phyloP scores from a whole-genome alignment of 2,888 invertebrate genomes.

The Oasisia sp. region DNA sequence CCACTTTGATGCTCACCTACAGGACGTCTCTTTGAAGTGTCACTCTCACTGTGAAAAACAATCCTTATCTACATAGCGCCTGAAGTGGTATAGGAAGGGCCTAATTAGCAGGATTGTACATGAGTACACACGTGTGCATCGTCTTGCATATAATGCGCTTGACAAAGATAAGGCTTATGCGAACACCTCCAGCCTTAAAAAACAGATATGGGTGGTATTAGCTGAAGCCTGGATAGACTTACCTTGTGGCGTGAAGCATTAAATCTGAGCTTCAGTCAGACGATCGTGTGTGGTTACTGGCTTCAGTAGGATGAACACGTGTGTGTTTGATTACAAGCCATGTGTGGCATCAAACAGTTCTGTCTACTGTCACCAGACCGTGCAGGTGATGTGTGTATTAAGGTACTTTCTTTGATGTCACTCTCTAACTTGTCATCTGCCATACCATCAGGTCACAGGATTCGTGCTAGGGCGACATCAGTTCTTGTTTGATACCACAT shows the following conservation, averaged over 20 bases:
- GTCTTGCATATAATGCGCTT: background rate
- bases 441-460: background rate
- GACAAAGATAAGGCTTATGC: background rate
- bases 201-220: background rate
- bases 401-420: background rate
- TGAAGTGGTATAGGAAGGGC: constrained; percentile 12
- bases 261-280: background rate
- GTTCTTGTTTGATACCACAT: too few species aligned
- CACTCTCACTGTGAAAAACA: background rate
- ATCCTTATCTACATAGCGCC: background rate
- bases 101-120: background rate
- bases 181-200: background rate
- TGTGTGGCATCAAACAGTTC: background rate
- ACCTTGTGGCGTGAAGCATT: background rate
- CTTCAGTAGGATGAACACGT: background rate
- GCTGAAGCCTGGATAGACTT: background rate
- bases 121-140: background rate
- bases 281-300: background rate
- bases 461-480: background rate
- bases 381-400: background rate
- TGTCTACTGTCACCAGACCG: background rate
- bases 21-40: background rate
- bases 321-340: background rate
- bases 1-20: background rate
- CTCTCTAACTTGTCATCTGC: background rate